Evolutionary conservation across 2,888 invertebrate species (phyloP).

Genomic region (Beris chalybata): DNA sequence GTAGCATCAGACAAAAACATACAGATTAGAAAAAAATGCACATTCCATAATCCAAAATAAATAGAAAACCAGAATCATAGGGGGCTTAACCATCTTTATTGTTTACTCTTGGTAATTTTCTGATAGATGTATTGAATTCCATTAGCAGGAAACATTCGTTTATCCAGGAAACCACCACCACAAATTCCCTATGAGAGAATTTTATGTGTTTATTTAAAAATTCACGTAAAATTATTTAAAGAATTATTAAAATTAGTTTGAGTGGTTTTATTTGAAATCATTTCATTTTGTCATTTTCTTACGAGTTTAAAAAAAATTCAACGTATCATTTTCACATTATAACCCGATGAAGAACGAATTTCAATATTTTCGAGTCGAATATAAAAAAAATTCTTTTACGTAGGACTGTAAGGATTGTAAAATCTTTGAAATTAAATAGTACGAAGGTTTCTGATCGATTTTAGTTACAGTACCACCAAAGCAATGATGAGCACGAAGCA

Average conservation of each 20-base stretch:
- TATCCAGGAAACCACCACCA: slow-evolving; percentile 28
- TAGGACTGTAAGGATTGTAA: no score
- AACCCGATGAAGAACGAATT: no score
- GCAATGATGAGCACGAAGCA: slow-evolving; percentile 2
- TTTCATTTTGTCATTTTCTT: no score
- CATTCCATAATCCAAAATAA: background rate
- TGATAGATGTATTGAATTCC: slow-evolving; percentile 36
- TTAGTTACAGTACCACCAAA: background rate
- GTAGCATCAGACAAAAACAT: background rate
- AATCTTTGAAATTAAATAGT: no score
- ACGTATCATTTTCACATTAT: no score
- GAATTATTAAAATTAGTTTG: background rate
- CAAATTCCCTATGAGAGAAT: background rate
- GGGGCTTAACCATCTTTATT: background rate
- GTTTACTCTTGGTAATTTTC: slow-evolving; percentile 28
- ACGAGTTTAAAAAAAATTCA: no score
- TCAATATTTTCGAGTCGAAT: no score
- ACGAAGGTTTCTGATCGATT: background rate
- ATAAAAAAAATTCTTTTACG: no score
- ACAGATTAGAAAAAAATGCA: background rate
- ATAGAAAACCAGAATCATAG: background rate
- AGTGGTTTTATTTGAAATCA: no score
- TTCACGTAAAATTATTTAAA: background rate
- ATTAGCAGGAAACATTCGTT: slow-evolving; percentile 33
- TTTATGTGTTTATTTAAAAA: no score